Percentiles rank a stretch among this genome's conserved stretches.
phyloP scores from a whole-genome alignment of 2,888 invertebrate genomes.

The Eupeodes latifasciatus region DNA sequence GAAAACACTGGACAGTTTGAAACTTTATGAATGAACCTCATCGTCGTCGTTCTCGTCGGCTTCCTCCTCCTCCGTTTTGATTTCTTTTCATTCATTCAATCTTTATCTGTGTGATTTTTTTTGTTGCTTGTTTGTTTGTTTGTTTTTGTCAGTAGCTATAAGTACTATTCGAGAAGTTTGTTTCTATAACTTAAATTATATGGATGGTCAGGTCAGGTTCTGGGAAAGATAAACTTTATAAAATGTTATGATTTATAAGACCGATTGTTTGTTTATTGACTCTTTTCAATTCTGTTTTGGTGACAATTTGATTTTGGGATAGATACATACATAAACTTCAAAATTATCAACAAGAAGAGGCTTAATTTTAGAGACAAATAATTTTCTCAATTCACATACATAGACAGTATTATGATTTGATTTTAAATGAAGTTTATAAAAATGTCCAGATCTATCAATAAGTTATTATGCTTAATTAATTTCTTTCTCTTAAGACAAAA shows the following conservation, averaged over 20 bases:
- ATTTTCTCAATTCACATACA: no score
- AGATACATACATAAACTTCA: no score
- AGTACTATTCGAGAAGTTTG: not conserved
- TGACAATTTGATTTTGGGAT: not conserved
- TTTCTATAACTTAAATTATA: constrained; percentile 42
- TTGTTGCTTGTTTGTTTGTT: not conserved
- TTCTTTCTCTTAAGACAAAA: no score
- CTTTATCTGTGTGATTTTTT: not conserved
- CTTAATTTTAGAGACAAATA: no score
- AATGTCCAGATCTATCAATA: no score
- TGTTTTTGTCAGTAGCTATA: not conserved
- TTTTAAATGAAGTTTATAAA: no score
- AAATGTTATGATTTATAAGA: constrained; percentile 19
- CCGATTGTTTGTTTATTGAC: constrained; percentile 27
- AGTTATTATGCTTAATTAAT: no score
- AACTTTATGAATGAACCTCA: constrained; percentile 31
- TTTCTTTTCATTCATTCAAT: constrained; percentile 29
- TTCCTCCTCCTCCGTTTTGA: constrained; percentile 26
- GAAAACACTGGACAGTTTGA: not conserved
- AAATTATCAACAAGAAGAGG: no score
- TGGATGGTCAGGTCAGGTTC: constrained; percentile 24
- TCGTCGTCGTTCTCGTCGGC: not conserved
- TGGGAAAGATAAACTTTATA: constrained; percentile 1
- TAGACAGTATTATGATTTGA: no score
- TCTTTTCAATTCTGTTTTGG: not conserved